phyloP scores from a whole-genome alignment of 2,797 vertebrate species.

The Hybognathus amarus region DNA sequence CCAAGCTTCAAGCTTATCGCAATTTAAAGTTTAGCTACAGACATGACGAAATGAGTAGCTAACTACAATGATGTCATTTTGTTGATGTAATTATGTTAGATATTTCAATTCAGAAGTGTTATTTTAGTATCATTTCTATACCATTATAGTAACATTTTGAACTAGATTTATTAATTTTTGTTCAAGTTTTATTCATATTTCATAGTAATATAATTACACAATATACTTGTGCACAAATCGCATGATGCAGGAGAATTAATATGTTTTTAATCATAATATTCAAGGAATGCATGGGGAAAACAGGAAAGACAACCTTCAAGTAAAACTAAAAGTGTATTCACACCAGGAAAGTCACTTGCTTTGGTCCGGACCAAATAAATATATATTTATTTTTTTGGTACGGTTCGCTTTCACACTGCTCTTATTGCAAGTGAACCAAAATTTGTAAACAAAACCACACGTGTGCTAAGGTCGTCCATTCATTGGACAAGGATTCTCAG shows the following conservation, averaged over 20 bases:
- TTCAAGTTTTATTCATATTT: background rate
- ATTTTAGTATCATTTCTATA: background rate
- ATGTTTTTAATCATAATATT: too few relatives aligned
- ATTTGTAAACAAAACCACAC: too few relatives aligned
- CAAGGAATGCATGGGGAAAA: too few relatives aligned
- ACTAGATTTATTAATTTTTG: background rate
- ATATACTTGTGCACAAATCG: background rate
- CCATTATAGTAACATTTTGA: background rate
- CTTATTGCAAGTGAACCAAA: too few relatives aligned
- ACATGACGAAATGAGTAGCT: background rate
- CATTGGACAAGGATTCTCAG: too few relatives aligned
- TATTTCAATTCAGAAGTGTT: background rate
- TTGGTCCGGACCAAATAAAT: too few relatives aligned
- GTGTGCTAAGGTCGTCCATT: too few relatives aligned
- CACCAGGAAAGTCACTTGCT: too few relatives aligned
- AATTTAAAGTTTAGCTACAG: background rate
- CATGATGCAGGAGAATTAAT: background rate
- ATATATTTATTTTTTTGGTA: too few relatives aligned
- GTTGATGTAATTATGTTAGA: background rate
- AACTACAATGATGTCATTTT: background rate
- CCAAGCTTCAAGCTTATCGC: background rate
- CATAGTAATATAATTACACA: background rate
- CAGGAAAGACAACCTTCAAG: background rate
- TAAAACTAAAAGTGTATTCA: too few relatives aligned
- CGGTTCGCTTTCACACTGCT: too few relatives aligned